Evolutionary conservation across 2,888 invertebrate genomes (phyloP).

Genomic region (Acrocyrtus sp.): DNA sequence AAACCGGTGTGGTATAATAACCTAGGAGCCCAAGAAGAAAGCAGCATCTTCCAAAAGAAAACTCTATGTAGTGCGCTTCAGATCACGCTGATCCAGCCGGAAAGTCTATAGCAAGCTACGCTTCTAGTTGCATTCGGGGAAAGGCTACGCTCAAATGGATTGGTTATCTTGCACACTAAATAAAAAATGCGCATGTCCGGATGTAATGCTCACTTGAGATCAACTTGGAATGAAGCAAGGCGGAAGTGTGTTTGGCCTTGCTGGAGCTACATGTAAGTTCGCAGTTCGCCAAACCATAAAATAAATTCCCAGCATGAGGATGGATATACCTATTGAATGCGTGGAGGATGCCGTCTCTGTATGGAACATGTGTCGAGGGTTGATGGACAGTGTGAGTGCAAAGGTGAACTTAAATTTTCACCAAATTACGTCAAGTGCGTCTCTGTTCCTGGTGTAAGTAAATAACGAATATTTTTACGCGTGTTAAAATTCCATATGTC

Average conservation of each 20-base stretch:
- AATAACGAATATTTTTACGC: too few relatives aligned
- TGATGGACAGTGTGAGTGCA: conserved; percentile 49
- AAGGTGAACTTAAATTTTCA: conserved; percentile 26
- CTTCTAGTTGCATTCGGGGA: conserved; percentile 23
- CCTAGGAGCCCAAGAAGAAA: too few relatives aligned
- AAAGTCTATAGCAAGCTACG: conserved; percentile 37
- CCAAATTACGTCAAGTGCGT: neutral
- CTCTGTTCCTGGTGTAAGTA: too few relatives aligned
- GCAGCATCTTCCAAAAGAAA: too few relatives aligned
- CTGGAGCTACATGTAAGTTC: conserved; percentile 40
- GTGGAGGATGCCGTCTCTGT: conserved; percentile 38
- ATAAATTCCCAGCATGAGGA: conserved; percentile 10
- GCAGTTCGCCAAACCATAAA: neutral
- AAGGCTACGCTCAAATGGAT: conserved; percentile 35
- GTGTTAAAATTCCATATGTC: too few relatives aligned
- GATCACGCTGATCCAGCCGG: conserved; percentile 38
- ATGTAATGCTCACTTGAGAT: conserved; percentile 15
- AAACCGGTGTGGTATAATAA: too few relatives aligned
- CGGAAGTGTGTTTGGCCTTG: conserved; percentile 44
- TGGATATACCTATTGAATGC: conserved; percentile 41
- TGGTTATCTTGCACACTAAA: conserved; percentile 47
- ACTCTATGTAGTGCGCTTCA: too few relatives aligned
- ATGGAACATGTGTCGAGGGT: conserved; percentile 36
- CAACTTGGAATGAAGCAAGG: conserved; percentile 26
- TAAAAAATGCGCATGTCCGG: conserved; percentile 26